Evolutionary conservation across 1,140 invertebrate genomes (phyloP).

Genomic region (Oreohelix idahoensis): DNA sequence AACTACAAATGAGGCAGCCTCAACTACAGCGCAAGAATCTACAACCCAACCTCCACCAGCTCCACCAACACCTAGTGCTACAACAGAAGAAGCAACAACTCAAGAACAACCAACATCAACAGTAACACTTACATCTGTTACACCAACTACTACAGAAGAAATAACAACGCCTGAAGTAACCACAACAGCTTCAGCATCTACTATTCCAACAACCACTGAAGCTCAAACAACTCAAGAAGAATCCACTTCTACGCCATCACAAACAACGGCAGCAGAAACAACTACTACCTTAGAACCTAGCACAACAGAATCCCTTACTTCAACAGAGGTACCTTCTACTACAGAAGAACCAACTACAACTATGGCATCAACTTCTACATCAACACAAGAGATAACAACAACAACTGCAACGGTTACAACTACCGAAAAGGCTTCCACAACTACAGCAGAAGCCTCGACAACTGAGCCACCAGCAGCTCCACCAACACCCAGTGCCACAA

Average conservation of each 20-base stretch:
- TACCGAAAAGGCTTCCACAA: not conserved
- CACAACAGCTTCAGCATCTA: not conserved
- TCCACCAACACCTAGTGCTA: not conserved
- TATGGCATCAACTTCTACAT: no score
- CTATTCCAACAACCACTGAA: not conserved
- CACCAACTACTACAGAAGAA: not conserved
- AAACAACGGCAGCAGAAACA: not conserved
- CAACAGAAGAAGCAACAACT: not conserved
- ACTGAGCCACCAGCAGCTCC: no score
- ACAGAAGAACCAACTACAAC: not conserved
- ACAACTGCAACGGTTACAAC: not conserved
- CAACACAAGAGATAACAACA: not conserved
- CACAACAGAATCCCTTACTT: not conserved
- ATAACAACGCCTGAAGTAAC: not conserved
- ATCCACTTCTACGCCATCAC: not conserved
- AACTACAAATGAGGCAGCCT: not conserved
- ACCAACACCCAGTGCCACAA: no score
- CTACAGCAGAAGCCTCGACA: no score
- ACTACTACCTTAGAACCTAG: not conserved
- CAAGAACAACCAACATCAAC: not conserved
- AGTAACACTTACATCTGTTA: not conserved
- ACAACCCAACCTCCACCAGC: not conserved
- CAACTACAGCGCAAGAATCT: not conserved
- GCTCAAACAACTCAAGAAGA: not conserved
- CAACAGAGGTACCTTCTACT: not conserved